These are phyloP conservation scores for Centropus bengalensis DNA, from an alignment of 2,113 vertebrate genomes.

Conservation along the genomic window DNA sequence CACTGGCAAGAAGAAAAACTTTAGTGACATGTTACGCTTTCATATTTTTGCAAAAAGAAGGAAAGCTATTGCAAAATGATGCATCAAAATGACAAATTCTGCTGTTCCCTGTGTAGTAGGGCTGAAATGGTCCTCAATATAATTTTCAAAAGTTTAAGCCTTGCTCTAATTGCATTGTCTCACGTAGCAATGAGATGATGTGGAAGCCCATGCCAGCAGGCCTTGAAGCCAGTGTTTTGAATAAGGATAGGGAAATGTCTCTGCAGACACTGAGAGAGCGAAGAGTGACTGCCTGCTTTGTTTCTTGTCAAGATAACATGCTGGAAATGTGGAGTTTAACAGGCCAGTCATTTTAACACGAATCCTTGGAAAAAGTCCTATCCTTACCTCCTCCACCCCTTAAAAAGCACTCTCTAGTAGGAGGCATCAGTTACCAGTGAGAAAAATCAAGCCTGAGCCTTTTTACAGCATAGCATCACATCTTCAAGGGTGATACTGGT, in stretches of 20 bases:
- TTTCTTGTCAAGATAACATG: neutral
- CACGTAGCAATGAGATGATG: neutral
- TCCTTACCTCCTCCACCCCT: neutral
- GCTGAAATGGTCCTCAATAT: neutral
- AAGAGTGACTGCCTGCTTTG: neutral
- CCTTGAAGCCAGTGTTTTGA: neutral
- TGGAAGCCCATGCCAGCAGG: neutral
- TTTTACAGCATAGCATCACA: neutral
- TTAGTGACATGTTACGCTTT: neutral
- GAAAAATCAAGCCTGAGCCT: neutral
- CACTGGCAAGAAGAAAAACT: neutral
- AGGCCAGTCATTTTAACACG: neutral
- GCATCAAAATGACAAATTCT: neutral
- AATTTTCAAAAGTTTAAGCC: neutral
- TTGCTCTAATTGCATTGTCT: neutral
- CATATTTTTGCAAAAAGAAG: neutral
- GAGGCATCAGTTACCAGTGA: rapidly evolving
- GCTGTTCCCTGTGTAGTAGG: neutral
- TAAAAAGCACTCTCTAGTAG: neutral
- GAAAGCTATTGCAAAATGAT: neutral
- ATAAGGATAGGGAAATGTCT: neutral
- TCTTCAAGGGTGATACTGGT: neutral
- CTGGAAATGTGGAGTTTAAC: neutral
- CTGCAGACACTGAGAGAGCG: neutral
- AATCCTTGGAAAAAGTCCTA: neutral